phyloP scores from a whole-genome alignment of 2,113 vertebrate species.

The Mixornis gularis region DNA sequence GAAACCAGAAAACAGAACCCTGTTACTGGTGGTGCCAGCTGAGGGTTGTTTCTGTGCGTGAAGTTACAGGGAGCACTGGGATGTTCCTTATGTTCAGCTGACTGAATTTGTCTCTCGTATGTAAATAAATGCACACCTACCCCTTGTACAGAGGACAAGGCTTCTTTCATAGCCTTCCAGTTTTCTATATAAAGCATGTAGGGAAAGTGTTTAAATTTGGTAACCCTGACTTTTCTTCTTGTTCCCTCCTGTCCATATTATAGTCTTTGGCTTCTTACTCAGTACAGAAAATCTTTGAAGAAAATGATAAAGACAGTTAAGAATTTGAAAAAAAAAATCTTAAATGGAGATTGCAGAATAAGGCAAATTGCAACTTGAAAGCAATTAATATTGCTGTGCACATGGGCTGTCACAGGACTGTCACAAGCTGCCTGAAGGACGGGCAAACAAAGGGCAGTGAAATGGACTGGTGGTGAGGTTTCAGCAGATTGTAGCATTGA shows the following conservation, averaged over 20 bases:
- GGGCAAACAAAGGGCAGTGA: background rate
- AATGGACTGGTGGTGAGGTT: background rate
- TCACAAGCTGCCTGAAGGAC: constrained; percentile 36
- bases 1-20: background rate
- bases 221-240: background rate
- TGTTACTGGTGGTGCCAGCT: background rate
- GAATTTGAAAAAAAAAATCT: background rate
- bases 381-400: background rate
- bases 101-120: background rate
- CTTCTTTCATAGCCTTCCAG: background rate
- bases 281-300: background rate
- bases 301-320: background rate
- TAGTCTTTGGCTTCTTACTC: background rate
- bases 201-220: background rate
- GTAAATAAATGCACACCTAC: constrained; percentile 10
- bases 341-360: background rate
- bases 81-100: background rate
- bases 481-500: background rate
- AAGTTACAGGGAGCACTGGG: background rate
- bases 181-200: background rate
- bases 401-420: background rate
- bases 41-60: background rate
- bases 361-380: background rate
- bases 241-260: background rate
- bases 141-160: background rate